A percentile compares a stretch with the other conserved stretches of the same genome.
Evolutionary conservation across 2,113 vertebrate species (phyloP).

Genomic region (Burhinus oedicnemus): DNA sequence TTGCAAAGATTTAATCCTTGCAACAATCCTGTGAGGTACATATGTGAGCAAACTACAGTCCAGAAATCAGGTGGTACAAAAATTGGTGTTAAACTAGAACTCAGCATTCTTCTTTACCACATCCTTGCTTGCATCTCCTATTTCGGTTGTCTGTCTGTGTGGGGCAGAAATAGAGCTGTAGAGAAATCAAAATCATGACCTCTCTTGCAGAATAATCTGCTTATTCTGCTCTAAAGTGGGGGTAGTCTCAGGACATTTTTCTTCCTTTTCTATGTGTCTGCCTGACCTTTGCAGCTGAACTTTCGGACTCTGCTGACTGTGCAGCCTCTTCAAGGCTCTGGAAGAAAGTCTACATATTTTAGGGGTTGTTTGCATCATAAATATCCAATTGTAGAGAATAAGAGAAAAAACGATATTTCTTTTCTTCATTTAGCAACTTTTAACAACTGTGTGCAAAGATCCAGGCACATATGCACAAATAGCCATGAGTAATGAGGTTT

Average conservation of each 20-base stretch:
- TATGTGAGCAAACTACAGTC: neutral
- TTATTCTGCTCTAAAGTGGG: neutral
- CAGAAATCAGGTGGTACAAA: neutral
- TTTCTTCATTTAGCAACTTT: neutral
- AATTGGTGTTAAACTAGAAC: neutral
- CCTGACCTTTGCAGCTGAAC: constrained; percentile 15
- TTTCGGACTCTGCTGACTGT: neutral
- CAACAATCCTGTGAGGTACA: neutral
- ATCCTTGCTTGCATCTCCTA: neutral
- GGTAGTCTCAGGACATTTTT: neutral
- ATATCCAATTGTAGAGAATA: neutral
- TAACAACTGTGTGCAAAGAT: neutral
- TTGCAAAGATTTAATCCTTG: neutral
- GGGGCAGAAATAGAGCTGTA: neutral
- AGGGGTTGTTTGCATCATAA: neutral
- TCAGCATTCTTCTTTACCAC: neutral
- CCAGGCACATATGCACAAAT: neutral
- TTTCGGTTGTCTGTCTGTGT: neutral
- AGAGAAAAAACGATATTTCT: neutral
- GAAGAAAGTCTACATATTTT: neutral
- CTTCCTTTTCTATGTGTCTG: neutral
- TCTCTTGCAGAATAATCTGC: neutral
- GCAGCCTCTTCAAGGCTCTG: neutral
- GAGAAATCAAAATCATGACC: neutral
- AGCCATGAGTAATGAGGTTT: neutral